Evolutionary conservation across 2,797 vertebrate species (phyloP).

Genomic region (Melopsittacus undulatus): DNA sequence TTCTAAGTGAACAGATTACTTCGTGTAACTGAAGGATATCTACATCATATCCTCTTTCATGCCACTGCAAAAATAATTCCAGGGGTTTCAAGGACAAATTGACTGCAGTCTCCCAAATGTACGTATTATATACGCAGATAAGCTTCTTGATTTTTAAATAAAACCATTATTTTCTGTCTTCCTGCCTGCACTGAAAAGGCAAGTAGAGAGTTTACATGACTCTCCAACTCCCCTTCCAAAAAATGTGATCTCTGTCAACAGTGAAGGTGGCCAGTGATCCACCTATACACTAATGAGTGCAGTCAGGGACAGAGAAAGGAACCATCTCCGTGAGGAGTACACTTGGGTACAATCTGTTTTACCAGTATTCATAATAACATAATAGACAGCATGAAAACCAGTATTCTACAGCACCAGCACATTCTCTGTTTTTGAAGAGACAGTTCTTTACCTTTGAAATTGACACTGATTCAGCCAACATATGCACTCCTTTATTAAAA

Average conservation of each 20-base stretch:
- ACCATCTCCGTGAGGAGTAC: background rate
- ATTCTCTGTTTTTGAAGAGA: background rate
- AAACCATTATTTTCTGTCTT: background rate
- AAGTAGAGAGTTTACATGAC: background rate
- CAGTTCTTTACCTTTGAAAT: background rate
- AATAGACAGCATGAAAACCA: background rate
- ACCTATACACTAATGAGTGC: accelerated
- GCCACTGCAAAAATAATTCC: background rate
- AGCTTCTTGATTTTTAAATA: background rate
- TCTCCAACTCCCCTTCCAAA: background rate
- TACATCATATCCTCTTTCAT: background rate
- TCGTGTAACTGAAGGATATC: background rate
- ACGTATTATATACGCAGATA: background rate
- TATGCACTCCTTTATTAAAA: background rate
- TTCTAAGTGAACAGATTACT: background rate
- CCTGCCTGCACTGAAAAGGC: background rate
- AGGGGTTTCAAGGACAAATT: background rate
- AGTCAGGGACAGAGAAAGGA: background rate
- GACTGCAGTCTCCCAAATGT: background rate
- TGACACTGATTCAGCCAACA: background rate
- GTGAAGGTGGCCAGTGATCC: background rate
- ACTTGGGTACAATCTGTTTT: background rate
- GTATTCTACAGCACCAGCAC: background rate
- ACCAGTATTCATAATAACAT: background rate
- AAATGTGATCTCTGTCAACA: background rate